These are phyloP conservation scores for Diarsia brunnea DNA, from an alignment of 2,888 invertebrate genomes.

Conservation along the genomic window DNA sequence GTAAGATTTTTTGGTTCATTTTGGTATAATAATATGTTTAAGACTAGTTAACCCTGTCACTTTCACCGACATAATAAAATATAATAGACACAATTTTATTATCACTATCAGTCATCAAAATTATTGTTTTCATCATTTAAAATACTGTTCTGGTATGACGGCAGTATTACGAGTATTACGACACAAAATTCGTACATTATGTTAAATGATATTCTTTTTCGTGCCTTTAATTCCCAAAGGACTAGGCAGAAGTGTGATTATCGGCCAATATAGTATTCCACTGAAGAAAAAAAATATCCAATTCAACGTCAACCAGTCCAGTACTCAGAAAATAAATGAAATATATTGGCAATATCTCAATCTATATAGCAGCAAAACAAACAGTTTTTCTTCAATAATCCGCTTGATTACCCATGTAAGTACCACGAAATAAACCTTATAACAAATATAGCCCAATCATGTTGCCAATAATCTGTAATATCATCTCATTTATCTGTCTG, in stretches of 20 bases:
- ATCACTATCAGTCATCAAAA: neutral
- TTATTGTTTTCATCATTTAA: neutral
- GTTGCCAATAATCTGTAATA: constrained; percentile 46
- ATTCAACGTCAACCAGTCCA: neutral
- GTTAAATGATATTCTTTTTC: neutral
- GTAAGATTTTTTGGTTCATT: neutral
- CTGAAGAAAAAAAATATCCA: neutral
- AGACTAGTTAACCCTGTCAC: neutral
- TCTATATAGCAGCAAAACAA: constrained; percentile 10
- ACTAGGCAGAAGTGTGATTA: neutral
- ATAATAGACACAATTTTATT: neutral
- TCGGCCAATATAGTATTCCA: neutral
- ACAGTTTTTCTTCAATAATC: constrained; percentile 30
- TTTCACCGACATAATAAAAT: neutral
- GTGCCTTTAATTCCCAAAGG: neutral
- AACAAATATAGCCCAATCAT: constrained; percentile 36
- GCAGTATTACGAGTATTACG: too few relatives aligned
- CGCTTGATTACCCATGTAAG: constrained; percentile 7
- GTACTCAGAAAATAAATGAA: neutral
- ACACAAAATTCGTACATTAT: neutral
- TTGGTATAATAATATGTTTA: too few relatives aligned
- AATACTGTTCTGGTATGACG: neutral
- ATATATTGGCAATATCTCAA: neutral
- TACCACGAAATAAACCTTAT: constrained; percentile 3
- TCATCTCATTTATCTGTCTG: constrained; percentile 32